These are phyloP conservation scores for Parazoanthus darwini DNA, from an alignment of 92 coral and sea anemone species.

Conservation along the genomic window DNA sequence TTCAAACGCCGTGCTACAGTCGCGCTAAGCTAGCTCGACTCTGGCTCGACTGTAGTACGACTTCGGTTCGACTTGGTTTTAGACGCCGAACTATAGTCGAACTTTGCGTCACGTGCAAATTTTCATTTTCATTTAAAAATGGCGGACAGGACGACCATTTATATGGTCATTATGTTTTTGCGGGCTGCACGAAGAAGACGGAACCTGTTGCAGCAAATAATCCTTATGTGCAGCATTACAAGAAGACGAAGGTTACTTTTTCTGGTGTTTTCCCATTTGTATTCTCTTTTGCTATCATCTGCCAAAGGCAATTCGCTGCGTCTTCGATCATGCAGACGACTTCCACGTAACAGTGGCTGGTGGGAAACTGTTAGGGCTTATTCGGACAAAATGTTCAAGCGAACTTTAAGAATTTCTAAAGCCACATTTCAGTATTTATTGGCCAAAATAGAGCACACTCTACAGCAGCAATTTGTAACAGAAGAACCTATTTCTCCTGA, in stretches of 20 bases:
- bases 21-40: too few species aligned
- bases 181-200: constrained; percentile 16
- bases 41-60: too few species aligned
- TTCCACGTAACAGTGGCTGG: constrained; percentile 32
- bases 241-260: constrained; percentile 8
- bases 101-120: neutral
- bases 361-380: constrained; percentile 35
- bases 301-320: neutral
- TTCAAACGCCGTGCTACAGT: too few species aligned
- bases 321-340: constrained; percentile 21
- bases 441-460: constrained; percentile 11
- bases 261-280: constrained; percentile 4
- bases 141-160: neutral
- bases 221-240: neutral
- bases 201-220: constrained; percentile 4
- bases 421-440: constrained; percentile 35
- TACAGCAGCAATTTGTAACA: constrained; percentile 34
- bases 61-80: too few species aligned
- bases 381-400: constrained; percentile 33
- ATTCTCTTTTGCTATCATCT: constrained; percentile 1
- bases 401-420: constrained; percentile 42
- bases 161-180: neutral
- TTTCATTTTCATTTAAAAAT: neutral
- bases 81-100: too few species aligned
- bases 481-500: constrained; percentile 46